phyloP scores from a whole-genome alignment of 2,888 invertebrate genomes.

The Lagria hirta region DNA sequence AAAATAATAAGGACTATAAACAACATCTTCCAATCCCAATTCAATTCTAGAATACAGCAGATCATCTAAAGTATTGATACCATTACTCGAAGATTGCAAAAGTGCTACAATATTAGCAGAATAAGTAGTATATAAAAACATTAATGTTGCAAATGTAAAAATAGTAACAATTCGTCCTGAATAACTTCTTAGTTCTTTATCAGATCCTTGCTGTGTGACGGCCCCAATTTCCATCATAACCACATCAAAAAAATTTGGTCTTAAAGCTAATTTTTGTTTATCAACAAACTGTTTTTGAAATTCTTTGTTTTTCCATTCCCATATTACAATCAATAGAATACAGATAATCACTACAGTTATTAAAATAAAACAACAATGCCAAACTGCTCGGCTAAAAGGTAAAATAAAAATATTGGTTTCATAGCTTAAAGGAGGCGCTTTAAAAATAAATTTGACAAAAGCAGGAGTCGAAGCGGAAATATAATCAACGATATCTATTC shows the following conservation, averaged over 20 bases:
- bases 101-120: conserved; percentile 69
- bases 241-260: conserved; percentile 40
- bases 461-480: conserved; percentile 60
- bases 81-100: conserved; percentile 63
- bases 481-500: conserved; percentile 55
- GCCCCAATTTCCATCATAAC: conserved; percentile 54
- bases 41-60: conserved; percentile 61
- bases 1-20: conserved; percentile 62
- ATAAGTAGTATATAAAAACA: conserved; percentile 67
- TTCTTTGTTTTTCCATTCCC: conserved; percentile 44
- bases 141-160: conserved; percentile 49
- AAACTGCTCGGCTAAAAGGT: conserved; percentile 65
- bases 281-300: conserved; percentile 12
- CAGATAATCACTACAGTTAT: conserved; percentile 44
- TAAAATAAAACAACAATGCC: conserved; percentile 61
- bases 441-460: conserved; percentile 63
- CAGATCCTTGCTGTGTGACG: conserved; percentile 56
- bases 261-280: conserved; percentile 19
- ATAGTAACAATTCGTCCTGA: conserved; percentile 54
- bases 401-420: conserved; percentile 67
- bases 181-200: conserved; percentile 51
- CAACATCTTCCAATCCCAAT: conserved; percentile 63
- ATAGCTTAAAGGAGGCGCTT: conserved; percentile 66
- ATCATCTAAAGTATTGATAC: conserved; percentile 59
- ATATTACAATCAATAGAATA: conserved; percentile 40